Percentiles rank a stretch among this genome's conserved stretches.
Conservation (phyloP, 64 coral and sea anemone genomes). For the Stichodactyla helianthus region DNA sequence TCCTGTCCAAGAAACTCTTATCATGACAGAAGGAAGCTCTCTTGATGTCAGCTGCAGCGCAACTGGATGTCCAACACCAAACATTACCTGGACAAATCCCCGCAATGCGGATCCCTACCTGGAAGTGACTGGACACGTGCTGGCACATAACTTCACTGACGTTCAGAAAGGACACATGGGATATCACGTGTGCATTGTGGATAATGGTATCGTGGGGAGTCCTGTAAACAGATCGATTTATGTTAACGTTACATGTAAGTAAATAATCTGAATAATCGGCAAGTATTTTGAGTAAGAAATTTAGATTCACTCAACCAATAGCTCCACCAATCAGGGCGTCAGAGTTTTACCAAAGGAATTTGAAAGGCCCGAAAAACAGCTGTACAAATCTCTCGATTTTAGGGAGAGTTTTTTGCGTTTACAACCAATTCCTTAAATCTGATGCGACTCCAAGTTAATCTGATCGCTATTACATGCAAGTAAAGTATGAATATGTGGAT, state of each 20-base stretch:
- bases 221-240: not conserved
- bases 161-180: not conserved
- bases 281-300: not conserved
- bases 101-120: not conserved
- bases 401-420: too few species aligned
- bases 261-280: not conserved
- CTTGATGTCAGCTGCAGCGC: not conserved
- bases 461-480: too few species aligned
- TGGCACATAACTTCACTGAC: not conserved
- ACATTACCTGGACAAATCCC: not conserved
- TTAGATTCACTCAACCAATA: not conserved
- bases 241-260: slow-evolving; percentile 18
- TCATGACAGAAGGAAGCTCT: slow-evolving; percentile 7
- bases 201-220: slow-evolving; percentile 1
- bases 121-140: not conserved
- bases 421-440: too few species aligned
- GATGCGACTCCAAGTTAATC: too few species aligned
- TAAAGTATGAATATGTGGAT: too few species aligned
- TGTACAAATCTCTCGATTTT: too few species aligned
- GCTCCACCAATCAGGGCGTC: not conserved
- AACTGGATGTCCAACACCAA: slow-evolving; percentile 14
- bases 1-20: not conserved
- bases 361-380: too few species aligned
- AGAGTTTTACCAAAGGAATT: too few species aligned
- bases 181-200: not conserved